Evolutionary conservation across 2,113 vertebrate genomes (phyloP).

Genomic region (Caranx ignobilis): DNA sequence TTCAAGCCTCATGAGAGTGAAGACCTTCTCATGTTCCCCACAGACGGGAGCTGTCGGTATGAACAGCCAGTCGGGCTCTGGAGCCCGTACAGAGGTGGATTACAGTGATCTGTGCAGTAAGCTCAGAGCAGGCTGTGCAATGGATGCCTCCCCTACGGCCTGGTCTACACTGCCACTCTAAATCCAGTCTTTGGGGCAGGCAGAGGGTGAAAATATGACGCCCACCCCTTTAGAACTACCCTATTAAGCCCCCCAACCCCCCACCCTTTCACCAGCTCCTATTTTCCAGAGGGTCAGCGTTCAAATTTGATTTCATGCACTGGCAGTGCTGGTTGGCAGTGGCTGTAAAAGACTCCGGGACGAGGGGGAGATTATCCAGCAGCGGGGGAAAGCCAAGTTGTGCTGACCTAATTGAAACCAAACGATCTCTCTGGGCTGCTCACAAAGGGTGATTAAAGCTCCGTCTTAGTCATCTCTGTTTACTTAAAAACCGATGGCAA

Average conservation of each 20-base stretch:
- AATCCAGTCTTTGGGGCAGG: slow-evolving; percentile 53
- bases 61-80: slow-evolving; percentile 64
- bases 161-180: slow-evolving; percentile 48
- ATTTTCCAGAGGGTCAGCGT: slow-evolving; percentile 75
- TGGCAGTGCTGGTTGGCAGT: slow-evolving; percentile 70
- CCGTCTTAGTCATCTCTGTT: slow-evolving; percentile 80
- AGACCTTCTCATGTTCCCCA: slow-evolving; percentile 62
- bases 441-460: slow-evolving; percentile 78
- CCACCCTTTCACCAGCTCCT: slow-evolving; percentile 48
- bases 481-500: slow-evolving; percentile 80
- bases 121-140: slow-evolving; percentile 42
- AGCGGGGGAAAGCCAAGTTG: slow-evolving; percentile 76
- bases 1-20: slow-evolving; percentile 31
- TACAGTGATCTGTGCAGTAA: slow-evolving; percentile 59
- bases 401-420: slow-evolving; percentile 88
- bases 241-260: slow-evolving; percentile 49
- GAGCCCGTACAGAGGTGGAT: slow-evolving; percentile 64
- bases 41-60: slow-evolving; percentile 40
- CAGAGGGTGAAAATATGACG: slow-evolving; percentile 50
- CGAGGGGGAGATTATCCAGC: slow-evolving; percentile 73
- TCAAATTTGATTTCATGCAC: slow-evolving; percentile 78
- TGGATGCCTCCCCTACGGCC: slow-evolving; percentile 32
- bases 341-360: slow-evolving; percentile 46
- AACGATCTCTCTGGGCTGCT: slow-evolving; percentile 85
- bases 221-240: slow-evolving; percentile 50